A percentile compares a stretch with the other conserved stretches of the same genome.
Evolutionary conservation across 2,797 vertebrate genomes (phyloP).

Genomic region (Moxostoma hubbsi): DNA sequence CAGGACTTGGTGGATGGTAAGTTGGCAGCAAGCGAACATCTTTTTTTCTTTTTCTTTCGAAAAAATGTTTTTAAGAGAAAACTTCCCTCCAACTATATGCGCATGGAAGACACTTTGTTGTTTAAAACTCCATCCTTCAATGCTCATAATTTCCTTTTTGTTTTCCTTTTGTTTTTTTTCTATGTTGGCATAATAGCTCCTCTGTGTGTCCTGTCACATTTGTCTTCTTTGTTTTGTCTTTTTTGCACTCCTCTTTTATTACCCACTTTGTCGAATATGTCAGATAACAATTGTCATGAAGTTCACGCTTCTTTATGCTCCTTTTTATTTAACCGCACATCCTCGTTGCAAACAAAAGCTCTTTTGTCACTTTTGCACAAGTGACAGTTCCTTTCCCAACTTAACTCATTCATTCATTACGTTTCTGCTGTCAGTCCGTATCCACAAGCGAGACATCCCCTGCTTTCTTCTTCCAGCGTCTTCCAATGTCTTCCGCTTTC

Average conservation of each 20-base stretch:
- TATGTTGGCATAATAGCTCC: conserved; percentile 74
- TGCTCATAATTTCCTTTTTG: conserved; percentile 81
- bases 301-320: conserved; percentile 26
- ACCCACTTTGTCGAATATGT: conserved; percentile 47
- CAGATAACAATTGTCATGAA: conserved; percentile 48
- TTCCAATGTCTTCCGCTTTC: conserved; percentile 37
- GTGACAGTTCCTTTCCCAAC: conserved; percentile 31
- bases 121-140: conserved; percentile 39
- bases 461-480: neutral
- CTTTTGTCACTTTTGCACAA: conserved; percentile 49
- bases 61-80: conserved; percentile 82
- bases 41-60: conserved; percentile 68
- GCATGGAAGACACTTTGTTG: conserved; percentile 68
- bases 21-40: conserved; percentile 87
- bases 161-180: conserved; percentile 72
- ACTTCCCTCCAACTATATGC: conserved; percentile 74
- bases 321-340: conserved; percentile 19
- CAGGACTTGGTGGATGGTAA: conserved; percentile 99
- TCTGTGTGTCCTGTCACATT: conserved; percentile 79
- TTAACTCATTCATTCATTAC: conserved; percentile 43
- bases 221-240: conserved; percentile 69
- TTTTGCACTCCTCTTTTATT: conserved; percentile 42
- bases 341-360: conserved; percentile 26
- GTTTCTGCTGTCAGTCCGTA: conserved; percentile 37
- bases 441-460: conserved; percentile 27